Base-by-base conservation (phyloP, 2,113 vertebrate genomes). In the Chloropsis cyanopogon region DNA sequence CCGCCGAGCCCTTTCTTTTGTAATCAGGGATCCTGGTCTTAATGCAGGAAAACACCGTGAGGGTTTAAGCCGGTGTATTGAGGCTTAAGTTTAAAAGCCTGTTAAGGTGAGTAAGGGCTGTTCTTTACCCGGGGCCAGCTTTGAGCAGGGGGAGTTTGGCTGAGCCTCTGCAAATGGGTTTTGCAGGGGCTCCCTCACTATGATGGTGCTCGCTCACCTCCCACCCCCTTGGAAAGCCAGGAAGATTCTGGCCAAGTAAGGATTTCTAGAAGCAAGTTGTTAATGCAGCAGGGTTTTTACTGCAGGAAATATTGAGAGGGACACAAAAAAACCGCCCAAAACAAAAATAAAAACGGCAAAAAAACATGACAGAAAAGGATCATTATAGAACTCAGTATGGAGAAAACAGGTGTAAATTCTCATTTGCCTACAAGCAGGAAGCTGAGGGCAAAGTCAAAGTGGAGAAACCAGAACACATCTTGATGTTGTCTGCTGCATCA, bases 141-240 rank as follows among this genome's bases (percentile, higher is more conserved):
- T 59, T 41, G 60, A 44, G 46, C 57, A 29, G 6, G 22, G 8
- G 4, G 4, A 50, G 10, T 24, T 54, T 7, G 4, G 7, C n/a
- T 49, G 37, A 77, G 15, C 3, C 37, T 9, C 11, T 54, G 6
- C 8, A 41, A 20, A 28, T 0, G 5, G 6, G 11, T n/a, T 52
- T 46, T 76, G 13, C 4, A 50, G 17, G 20, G 19, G 2, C 1
- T n/a, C 28, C 17, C 18, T 49, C 1, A 0, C 5, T 14, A n/a
- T 9, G 4, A 3, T 65, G 22, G 22, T n/a, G 14, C 8, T 65
- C 0, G 0, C 7, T 28, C 3, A n/a, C 9, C 10, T 37, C 26
- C 31, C 21, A n/a, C 6, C 7, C 9, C 12, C 0, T 5, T 0
- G 0, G 19, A 73, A 87, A 65, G 20, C 26, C 8, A 2, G 44